Conservation (phyloP, 2,888 invertebrate genomes). For the Drosophila prolongata region DNA sequence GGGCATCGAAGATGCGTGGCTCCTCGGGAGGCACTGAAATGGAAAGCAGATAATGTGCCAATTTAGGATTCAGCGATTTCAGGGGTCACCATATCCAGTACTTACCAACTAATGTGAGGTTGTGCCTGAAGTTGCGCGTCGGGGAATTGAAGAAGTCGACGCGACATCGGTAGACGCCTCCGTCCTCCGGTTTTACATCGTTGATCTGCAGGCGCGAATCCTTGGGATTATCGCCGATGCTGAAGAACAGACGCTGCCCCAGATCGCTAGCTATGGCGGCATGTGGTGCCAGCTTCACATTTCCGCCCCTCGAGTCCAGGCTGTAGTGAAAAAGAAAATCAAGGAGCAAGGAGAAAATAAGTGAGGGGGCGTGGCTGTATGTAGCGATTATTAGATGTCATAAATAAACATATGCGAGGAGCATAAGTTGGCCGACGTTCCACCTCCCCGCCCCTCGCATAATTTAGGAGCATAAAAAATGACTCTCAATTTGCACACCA, state of each 20-base stretch:
- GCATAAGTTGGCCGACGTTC: slow-evolving; percentile 58
- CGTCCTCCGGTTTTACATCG: slow-evolving; percentile 89
- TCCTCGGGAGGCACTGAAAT: slow-evolving; percentile 90
- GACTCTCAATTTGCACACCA: slow-evolving; percentile 69
- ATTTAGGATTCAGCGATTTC: not conserved
- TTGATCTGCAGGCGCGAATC: slow-evolving; percentile 91
- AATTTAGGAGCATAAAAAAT: slow-evolving; percentile 76
- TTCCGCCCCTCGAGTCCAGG: slow-evolving; percentile 91
- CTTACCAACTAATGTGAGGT: slow-evolving; percentile 95
- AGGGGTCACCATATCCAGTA: slow-evolving; percentile 47
- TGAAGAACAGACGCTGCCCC: slow-evolving; percentile 90
- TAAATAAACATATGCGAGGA: slow-evolving; percentile 76
- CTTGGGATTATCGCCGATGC: slow-evolving; percentile 89
- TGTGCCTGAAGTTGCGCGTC: slow-evolving; percentile 93
- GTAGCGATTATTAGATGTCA: slow-evolving; percentile 72
- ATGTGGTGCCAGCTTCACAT: slow-evolving; percentile 88
- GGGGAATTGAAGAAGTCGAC: slow-evolving; percentile 96
- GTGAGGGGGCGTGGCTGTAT: slow-evolving; percentile 60
- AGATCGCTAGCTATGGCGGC: slow-evolving; percentile 92
- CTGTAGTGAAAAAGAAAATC: slow-evolving; percentile 84
- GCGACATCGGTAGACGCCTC: slow-evolving; percentile 94
- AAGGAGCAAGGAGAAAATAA: slow-evolving; percentile 31
- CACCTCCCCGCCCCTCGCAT: slow-evolving; percentile 52
- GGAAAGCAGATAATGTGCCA: not conserved
- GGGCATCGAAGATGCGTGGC: slow-evolving; percentile 92